phyloP scores from a whole-genome alignment of 1,140 invertebrate genomes.

The Eurosta solidaginis region DNA sequence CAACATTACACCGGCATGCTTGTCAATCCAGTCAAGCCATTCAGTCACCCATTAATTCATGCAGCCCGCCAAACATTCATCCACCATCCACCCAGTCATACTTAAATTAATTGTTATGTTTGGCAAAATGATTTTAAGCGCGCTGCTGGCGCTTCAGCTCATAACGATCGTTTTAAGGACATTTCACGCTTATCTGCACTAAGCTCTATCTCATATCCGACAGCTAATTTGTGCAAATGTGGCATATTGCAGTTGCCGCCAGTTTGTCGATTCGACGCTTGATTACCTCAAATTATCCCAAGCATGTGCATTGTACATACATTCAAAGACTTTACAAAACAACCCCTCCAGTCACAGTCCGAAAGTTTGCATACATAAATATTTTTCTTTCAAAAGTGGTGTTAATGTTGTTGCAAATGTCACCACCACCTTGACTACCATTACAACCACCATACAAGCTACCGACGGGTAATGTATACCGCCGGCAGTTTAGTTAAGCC shows the following conservation, averaged over 20 bases:
- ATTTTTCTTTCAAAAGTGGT: neutral
- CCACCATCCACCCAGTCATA: neutral
- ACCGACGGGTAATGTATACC: neutral
- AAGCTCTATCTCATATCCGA: constrained; percentile 1
- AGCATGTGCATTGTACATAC: neutral
- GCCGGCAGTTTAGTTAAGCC: neutral
- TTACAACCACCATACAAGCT: constrained; percentile 16
- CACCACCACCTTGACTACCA: neutral
- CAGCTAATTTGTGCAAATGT: constrained; percentile 25
- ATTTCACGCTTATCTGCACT: constrained; percentile 31
- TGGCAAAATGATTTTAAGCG: neutral
- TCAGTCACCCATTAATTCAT: neutral
- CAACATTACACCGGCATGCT: constrained; percentile 2
- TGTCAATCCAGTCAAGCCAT: neutral
- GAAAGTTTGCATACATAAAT: neutral
- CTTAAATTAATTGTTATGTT: constrained; percentile 25
- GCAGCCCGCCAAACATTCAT: too few relatives aligned
- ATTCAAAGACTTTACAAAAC: neutral
- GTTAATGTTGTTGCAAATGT: constrained; percentile 25
- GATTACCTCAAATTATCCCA: constrained; percentile 27
- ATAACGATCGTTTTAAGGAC: constrained; percentile 28
- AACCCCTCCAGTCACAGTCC: too few relatives aligned
- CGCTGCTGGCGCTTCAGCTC: neutral
- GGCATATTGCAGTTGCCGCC: constrained; percentile 27
- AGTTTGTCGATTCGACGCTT: constrained; percentile 16